Conservation (phyloP, 2,797 vertebrate species). For the Poeciliopsis gracilis region DNA sequence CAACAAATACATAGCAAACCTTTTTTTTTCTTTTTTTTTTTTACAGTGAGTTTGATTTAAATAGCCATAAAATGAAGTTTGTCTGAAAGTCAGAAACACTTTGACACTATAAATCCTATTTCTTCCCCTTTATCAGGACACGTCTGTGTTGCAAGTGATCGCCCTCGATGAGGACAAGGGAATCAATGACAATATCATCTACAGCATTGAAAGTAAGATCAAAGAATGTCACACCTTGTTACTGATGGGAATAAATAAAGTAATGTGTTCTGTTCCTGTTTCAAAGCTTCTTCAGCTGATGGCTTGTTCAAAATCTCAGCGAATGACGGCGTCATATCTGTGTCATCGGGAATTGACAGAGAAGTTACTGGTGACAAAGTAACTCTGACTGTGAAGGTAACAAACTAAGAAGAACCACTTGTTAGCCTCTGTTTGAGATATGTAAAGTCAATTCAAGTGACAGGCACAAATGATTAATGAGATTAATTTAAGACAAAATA, state of each 20-base stretch:
- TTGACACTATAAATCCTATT: not conserved
- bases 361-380: slow-evolving; percentile 79
- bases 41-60: not conserved
- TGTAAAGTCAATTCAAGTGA: not conserved
- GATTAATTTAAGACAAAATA: not conserved
- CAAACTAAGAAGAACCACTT: not conserved
- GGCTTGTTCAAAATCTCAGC: slow-evolving; percentile 76
- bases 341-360: slow-evolving; percentile 81
- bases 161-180: slow-evolving; percentile 88
- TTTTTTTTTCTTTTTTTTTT: too few species aligned
- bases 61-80: not conserved
- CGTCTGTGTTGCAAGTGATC: slow-evolving; percentile 73
- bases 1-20: not conserved
- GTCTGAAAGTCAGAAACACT: not conserved
- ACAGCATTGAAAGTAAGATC: slow-evolving; percentile 85
- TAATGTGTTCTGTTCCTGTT: not conserved
- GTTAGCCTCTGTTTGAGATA: too few species aligned
- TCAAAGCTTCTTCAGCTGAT: slow-evolving; percentile 49
- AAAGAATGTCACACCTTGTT: not conserved
- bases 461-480: not conserved
- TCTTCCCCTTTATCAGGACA: slow-evolving; percentile 68
- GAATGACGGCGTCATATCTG: slow-evolving; percentile 75
- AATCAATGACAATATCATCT: slow-evolving; percentile 81
- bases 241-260: not conserved
- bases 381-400: slow-evolving; percentile 82